Evolutionary conservation across 2,797 vertebrate genomes (phyloP), one percentile per base, ranked within the genome.

Genomic region (Coregonus sp.): DNA sequence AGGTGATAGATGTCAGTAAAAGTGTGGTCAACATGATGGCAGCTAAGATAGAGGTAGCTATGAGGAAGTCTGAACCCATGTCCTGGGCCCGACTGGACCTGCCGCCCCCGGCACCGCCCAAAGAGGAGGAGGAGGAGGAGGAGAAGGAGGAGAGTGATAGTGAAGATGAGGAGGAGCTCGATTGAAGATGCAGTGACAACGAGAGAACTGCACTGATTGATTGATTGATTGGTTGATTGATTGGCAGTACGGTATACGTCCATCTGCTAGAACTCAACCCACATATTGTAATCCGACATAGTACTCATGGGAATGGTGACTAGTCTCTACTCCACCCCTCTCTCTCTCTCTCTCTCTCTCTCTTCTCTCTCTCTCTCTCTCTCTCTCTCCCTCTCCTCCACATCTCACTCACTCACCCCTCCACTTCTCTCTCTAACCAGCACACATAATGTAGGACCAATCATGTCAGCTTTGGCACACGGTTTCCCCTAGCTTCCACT

Each of bases 21-120:
- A 98, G 97, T 84, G 84, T 91, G 0, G 93, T 99, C 72, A 98
- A 95, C 86, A 98, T 99, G 96, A 96, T 97, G 1, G 96, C 98
- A 1, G 93, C 96, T 3, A 99, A 99, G 92, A 96, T 99, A 47
- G 98, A 99, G 88, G 88, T 99, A 2, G 91, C 94, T 59, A 95
- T 98, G 96, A 96, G 95, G 84, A 99, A 99, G 91, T 95, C 97
- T 0, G 98, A 99, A 82, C 92, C 95, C 0, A 95, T 99, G 93
- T 90, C 92, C 0, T 99, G 98, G 98, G 97, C 97, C 18, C 96
- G 96, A 25, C 94, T 99, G 79, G 98, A 99, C 89, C 91, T 99
- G 14, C 97, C 97, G 5, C 91, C 91, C 7, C 85, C 93, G 0
- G 92, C 88, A n/a, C 83, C 86, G 0, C 84, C 90, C n/a, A 86